Conservation (phyloP, 2,888 invertebrate species). For the Macropis europaea region DNA sequence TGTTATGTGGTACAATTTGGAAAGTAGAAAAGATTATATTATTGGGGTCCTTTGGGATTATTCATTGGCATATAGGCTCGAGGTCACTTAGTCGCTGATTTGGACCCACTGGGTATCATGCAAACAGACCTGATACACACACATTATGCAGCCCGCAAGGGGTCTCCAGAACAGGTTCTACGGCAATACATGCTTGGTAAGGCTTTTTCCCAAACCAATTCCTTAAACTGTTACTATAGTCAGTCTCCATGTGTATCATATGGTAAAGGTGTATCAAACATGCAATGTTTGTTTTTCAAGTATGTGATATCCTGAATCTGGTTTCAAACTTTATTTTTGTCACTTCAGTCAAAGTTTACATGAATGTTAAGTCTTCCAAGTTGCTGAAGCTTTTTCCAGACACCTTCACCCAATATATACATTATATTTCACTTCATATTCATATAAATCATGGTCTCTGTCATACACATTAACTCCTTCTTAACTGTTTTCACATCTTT, state of each 20-base stretch:
- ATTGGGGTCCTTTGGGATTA: conserved; percentile 68
- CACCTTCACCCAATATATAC: conserved; percentile 37
- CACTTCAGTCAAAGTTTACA: not conserved
- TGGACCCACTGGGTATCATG: conserved; percentile 96
- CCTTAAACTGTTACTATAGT: conserved; percentile 45
- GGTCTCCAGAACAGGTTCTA: conserved; percentile 83
- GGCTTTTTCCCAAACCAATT: conserved; percentile 73
- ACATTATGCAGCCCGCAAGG: conserved; percentile 81
- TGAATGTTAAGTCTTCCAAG: not conserved
- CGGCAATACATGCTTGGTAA: conserved; percentile 85
- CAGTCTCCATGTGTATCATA: conserved; percentile 34
- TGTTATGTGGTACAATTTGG: conserved; percentile 23
- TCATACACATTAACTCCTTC: conserved; percentile 48
- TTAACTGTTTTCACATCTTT: conserved; percentile 16
- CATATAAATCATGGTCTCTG: conserved; percentile 45
- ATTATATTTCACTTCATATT: conserved; percentile 31
- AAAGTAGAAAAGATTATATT: conserved; percentile 46
- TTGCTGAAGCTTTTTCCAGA: not conserved
- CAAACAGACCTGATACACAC: conserved; percentile 84
- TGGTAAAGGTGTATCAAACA: conserved; percentile 46
- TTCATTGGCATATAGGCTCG: conserved; percentile 86
- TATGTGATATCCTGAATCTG: not conserved
- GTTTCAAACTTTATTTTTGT: not conserved
- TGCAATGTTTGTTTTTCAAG: not conserved
- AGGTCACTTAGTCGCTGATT: conserved; percentile 95